Evolutionary conservation across 2,797 vertebrate genomes (phyloP).

Genomic region (Potorous gilbertii): DNA sequence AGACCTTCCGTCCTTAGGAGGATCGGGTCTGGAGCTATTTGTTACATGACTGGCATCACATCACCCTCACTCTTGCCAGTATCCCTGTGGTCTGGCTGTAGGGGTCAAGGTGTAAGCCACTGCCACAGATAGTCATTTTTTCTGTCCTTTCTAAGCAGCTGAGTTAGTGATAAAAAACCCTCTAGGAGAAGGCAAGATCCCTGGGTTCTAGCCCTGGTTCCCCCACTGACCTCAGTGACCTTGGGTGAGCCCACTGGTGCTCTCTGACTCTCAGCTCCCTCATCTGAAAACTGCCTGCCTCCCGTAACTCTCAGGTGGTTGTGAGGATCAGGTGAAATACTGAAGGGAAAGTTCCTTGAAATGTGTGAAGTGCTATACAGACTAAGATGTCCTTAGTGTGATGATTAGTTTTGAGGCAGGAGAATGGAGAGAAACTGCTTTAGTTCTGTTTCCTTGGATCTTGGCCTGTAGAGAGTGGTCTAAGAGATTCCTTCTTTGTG

Average conservation of each 20-base stretch:
- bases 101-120: not conserved
- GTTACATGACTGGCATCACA: not conserved
- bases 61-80: not conserved
- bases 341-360: not conserved
- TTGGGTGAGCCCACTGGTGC: not conserved
- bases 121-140: not conserved
- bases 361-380: not conserved
- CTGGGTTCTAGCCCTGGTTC: not conserved
- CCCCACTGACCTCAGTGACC: not conserved
- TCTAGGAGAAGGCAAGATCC: not conserved
- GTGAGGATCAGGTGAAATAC: not conserved
- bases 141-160: not conserved
- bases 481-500: not conserved
- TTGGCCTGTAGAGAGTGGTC: not conserved
- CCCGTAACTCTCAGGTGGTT: not conserved
- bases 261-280: not conserved
- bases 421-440: not conserved
- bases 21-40: not conserved
- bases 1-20: not conserved
- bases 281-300: not conserved
- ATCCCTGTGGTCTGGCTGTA: not conserved
- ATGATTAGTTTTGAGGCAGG: not conserved
- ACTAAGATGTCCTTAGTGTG: not conserved
- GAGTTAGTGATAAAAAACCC: not conserved
- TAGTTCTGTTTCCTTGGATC: not conserved